These are phyloP conservation scores for Linepithema humile DNA, from an alignment of 1,140 invertebrate genomes.

Conservation along the genomic window DNA sequence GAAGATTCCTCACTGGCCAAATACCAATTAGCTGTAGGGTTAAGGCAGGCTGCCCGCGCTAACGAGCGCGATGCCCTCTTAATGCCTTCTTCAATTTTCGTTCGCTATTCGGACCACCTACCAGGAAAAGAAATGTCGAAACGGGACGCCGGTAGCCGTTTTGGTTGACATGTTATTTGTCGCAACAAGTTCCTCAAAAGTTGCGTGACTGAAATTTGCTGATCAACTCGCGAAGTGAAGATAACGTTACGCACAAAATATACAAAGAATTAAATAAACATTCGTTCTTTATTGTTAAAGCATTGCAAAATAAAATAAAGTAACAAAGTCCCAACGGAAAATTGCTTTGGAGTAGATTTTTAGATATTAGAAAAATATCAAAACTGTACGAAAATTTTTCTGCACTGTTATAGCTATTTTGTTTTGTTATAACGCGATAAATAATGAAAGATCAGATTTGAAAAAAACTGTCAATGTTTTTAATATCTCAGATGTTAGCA, in stretches of 20 bases:
- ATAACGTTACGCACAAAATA: neutral
- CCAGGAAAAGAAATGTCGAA: conserved; percentile 8
- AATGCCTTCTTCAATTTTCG: conserved; percentile 25
- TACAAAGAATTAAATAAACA: neutral
- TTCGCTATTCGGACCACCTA: conserved; percentile 51
- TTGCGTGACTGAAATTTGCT: neutral
- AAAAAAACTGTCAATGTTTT: neutral
- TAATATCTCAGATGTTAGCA: neutral
- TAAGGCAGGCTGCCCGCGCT: conserved; percentile 33
- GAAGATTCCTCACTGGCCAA: conserved; percentile 12
- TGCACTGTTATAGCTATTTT: neutral
- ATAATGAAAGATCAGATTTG: neutral
- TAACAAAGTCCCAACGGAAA: neutral
- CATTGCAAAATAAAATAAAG: neutral
- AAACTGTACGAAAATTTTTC: neutral
- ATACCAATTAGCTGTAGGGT: conserved; percentile 43
- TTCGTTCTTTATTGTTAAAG: neutral
- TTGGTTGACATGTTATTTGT: neutral
- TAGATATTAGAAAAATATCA: neutral
- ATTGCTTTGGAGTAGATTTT: neutral
- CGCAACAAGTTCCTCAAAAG: neutral
- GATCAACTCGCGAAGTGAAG: neutral
- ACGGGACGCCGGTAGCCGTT: neutral
- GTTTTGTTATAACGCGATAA: neutral
- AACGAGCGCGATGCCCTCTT: conserved; percentile 36